Percentiles rank a stretch among this genome's conserved stretches.
Conservation (phyloP, 2,113 vertebrate species). For the Psilopsiagon aurifrons region DNA sequence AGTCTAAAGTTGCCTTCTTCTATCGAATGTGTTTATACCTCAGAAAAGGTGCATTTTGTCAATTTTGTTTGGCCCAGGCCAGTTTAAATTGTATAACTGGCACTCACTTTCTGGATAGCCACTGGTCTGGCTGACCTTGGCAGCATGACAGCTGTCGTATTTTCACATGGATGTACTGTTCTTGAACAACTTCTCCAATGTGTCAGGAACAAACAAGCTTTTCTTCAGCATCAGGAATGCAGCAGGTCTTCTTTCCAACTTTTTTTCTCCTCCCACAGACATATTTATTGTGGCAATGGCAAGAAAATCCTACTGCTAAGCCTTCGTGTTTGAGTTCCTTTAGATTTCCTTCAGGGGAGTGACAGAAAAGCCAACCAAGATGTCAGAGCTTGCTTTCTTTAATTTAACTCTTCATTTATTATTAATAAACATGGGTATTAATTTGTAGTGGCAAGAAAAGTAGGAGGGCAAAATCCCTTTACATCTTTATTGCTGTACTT, state of each 20-base stretch:
- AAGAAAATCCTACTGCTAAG: constrained; percentile 33
- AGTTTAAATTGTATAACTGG: constrained; percentile 23
- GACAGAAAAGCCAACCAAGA: not conserved
- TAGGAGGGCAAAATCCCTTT: not conserved
- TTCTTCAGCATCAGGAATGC: constrained; percentile 67
- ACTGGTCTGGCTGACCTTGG: constrained; percentile 61
- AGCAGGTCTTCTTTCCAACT: constrained; percentile 67
- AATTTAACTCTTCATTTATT: constrained; percentile 35
- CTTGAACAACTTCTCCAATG: constrained; percentile 67
- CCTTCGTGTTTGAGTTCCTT: constrained; percentile 1
- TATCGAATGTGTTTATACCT: not conserved
- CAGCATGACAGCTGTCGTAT: constrained; percentile 50
- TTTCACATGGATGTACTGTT: constrained; percentile 74
- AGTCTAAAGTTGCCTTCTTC: not conserved
- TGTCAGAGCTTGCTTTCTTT: constrained; percentile 35
- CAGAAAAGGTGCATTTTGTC: constrained; percentile 21
- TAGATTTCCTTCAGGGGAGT: constrained; percentile 6
- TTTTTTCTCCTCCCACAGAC: constrained; percentile 46
- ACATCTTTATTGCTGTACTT: not conserved
- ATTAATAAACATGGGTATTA: constrained; percentile 13
- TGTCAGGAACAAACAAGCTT: constrained; percentile 63
- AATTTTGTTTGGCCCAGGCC: not conserved
- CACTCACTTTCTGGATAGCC: constrained; percentile 5
- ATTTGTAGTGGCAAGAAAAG: constrained; percentile 3
- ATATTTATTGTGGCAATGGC: constrained; percentile 61